Evolutionary conservation across 1,140 invertebrate species (phyloP).

Genomic region (Hycleus cichorii): DNA sequence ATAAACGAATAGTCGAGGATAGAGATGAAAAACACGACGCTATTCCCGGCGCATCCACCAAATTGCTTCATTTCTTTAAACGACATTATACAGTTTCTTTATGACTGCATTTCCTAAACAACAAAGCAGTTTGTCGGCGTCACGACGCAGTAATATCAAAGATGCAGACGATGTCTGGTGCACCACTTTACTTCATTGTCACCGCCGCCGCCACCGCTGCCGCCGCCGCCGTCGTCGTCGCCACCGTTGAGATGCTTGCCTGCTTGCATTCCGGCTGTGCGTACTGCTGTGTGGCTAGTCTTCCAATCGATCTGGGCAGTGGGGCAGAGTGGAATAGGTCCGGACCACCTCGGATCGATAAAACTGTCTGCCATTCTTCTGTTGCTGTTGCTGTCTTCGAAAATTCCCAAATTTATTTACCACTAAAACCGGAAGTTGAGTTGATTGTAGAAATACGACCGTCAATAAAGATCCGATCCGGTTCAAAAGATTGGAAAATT

Average conservation of each 20-base stretch:
- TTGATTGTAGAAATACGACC: no score
- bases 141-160: conserved; percentile 3
- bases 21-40: neutral
- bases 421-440: no score
- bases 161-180: conserved; percentile 11
- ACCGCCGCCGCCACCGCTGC: no score
- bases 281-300: conserved; percentile 8
- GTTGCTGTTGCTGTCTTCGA: neutral
- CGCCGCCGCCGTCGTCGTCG: no score
- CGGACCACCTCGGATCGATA: conserved; percentile 12
- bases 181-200: neutral
- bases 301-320: conserved; percentile 13
- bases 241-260: conserved; percentile 1
- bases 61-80: no score
- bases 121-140: conserved; percentile 3
- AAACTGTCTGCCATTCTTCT: conserved; percentile 2
- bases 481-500: no score
- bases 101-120: conserved; percentile 4
- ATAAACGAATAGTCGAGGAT: neutral
- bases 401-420: no score
- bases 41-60: neutral
- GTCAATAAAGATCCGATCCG: no score
- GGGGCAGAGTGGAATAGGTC: conserved; percentile 15
- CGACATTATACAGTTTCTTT: neutral
- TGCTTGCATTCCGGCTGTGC: conserved; percentile 6